A percentile compares a stretch with the other conserved stretches of the same genome.
phyloP scores from a whole-genome alignment of 53 echinoderm and acorn worm species.

The Antedon mediterranea region DNA sequence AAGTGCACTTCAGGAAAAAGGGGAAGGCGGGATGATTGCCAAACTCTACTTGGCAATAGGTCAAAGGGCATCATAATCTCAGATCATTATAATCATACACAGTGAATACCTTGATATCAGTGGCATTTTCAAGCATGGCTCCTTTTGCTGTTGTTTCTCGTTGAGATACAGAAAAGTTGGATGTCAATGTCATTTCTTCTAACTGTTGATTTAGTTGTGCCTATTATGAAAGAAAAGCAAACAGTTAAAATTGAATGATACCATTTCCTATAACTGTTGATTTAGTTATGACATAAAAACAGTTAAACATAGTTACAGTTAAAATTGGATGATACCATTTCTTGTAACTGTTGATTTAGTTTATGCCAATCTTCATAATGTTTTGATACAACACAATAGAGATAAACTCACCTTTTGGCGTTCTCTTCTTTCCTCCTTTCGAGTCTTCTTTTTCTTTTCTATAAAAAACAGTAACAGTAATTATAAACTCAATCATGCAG shows the following conservation, averaged over 20 bases:
- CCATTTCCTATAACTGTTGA: slow-evolving; percentile 19
- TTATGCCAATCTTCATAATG: slow-evolving; percentile 3
- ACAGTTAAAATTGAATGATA: too few relatives aligned
- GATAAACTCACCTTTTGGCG: slow-evolving; percentile 36
- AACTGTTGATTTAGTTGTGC: slow-evolving; percentile 50
- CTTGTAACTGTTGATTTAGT: slow-evolving; percentile 25
- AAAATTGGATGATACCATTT: slow-evolving; percentile 26
- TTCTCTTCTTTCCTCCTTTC: slow-evolving; percentile 53
- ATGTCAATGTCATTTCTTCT: slow-evolving; percentile 23
- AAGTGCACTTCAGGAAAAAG: too few relatives aligned
- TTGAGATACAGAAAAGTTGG: slow-evolving; percentile 79
- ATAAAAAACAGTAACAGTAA: slow-evolving; percentile 18
- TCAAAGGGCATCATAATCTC: too few relatives aligned
- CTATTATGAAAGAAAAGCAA: too few relatives aligned
- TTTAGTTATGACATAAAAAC: too few relatives aligned
- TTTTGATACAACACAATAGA: too few relatives aligned
- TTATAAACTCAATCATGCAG: too few relatives aligned
- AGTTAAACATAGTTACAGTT: too few relatives aligned
- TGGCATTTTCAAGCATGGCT: slow-evolving; percentile 76
- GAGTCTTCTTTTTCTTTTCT: slow-evolving; percentile 8
- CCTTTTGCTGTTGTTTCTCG: slow-evolving; percentile 55
- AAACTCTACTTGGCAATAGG: too few relatives aligned
- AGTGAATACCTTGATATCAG: slow-evolving; percentile 76
- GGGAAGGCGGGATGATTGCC: too few relatives aligned
- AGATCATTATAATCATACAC: too few relatives aligned